Conservation (phyloP, 2,113 vertebrate genomes). For the Platycercus adscitus region DNA sequence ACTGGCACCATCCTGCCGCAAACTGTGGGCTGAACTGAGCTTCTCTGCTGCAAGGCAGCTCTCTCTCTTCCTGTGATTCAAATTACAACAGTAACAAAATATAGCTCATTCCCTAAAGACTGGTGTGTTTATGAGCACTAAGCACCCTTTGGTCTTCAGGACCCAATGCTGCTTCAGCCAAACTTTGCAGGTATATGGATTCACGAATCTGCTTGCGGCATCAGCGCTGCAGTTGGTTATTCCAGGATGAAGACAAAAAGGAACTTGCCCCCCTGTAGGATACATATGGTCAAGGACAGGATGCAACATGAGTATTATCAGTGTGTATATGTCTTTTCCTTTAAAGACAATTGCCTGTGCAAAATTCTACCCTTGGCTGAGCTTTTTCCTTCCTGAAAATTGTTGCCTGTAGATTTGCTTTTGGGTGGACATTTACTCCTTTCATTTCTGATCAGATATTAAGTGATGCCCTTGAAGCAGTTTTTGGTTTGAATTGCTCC, state of each 20-base stretch:
- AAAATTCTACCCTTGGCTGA: not conserved
- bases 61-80: rapidly evolving
- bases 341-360: not conserved
- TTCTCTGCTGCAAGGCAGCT: not conserved
- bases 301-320: not conserved
- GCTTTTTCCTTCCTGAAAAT: constrained; percentile 35
- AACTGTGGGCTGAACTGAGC: not conserved
- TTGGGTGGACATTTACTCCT: not conserved
- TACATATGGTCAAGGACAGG: not conserved
- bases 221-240: not conserved
- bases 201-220: not conserved
- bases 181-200: not conserved
- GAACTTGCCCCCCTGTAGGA: rapidly evolving
- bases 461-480: not conserved
- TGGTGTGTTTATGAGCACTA: rapidly evolving
- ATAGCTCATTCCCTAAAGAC: not conserved
- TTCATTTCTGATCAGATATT: not conserved
- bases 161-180: not conserved
- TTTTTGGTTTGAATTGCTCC: not conserved
- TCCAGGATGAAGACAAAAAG: not conserved
- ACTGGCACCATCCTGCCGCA: rapidly evolving
- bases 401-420: not conserved
- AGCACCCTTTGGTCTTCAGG: not conserved
- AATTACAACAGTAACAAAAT: not conserved
- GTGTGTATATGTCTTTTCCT: not conserved